Percentiles rank a stretch among this genome's conserved stretches.
phyloP scores from a whole-genome alignment of 2,113 vertebrate genomes.

The Caranx ignobilis region DNA sequence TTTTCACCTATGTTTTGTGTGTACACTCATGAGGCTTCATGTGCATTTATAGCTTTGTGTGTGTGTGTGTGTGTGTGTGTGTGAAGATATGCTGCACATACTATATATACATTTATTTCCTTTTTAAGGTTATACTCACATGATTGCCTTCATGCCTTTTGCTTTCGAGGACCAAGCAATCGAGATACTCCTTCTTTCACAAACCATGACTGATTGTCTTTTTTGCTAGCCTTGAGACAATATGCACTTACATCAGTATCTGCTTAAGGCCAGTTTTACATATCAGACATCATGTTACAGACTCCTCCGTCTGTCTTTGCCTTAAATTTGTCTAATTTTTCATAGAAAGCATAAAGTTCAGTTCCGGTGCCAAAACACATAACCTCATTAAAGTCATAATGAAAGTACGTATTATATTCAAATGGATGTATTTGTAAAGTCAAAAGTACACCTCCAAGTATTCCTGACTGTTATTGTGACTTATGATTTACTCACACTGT shows the following conservation, averaged over 20 bases:
- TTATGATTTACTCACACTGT: not conserved
- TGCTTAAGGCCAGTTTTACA: slow-evolving; percentile 26
- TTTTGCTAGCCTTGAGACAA: slow-evolving; percentile 36
- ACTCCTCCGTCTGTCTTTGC: not conserved
- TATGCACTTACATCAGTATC: slow-evolving; percentile 17
- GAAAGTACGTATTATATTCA: not conserved
- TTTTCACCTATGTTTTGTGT: slow-evolving; percentile 12
- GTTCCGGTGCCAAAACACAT: not conserved
- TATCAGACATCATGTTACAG: slow-evolving; percentile 15
- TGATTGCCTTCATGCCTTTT: slow-evolving; percentile 31
- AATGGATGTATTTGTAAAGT: not conserved
- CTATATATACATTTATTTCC: not conserved
- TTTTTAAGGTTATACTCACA: slow-evolving; percentile 24
- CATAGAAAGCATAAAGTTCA: slow-evolving; percentile 1
- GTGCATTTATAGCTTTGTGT: not conserved
- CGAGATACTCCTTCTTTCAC: slow-evolving; percentile 29
- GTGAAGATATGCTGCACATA: not conserved
- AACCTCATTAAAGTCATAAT: not conserved
- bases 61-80: not conserved
- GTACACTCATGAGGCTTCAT: not conserved
- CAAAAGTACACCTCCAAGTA: not conserved
- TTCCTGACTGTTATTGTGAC: not conserved
- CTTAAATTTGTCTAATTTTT: slow-evolving; percentile 14
- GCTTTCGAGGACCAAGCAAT: slow-evolving; percentile 51
- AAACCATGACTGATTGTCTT: slow-evolving; percentile 33